phyloP scores from a whole-genome alignment of 1,140 invertebrate genomes.

The Batillaria attramentaria region DNA sequence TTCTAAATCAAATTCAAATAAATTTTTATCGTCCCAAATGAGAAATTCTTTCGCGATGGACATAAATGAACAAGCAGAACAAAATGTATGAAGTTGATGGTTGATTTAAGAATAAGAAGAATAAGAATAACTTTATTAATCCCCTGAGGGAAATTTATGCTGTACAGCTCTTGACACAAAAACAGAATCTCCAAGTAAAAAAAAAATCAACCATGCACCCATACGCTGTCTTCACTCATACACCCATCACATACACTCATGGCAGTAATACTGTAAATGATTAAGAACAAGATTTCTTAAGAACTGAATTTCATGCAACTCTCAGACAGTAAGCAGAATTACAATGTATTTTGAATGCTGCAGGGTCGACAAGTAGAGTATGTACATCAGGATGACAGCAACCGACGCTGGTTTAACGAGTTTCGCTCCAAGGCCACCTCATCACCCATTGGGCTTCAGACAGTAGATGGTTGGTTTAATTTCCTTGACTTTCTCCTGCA shows the following conservation, averaged over 20 bases:
- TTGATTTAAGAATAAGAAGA: not conserved
- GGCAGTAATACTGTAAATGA: not conserved
- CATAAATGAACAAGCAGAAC: too few relatives aligned
- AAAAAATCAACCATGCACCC: not conserved
- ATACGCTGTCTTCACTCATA: not conserved
- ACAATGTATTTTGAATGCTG: not conserved
- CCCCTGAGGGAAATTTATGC: not conserved
- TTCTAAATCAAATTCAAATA: too few relatives aligned
- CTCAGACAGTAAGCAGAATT: not conserved
- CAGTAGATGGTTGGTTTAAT: constrained; percentile 67
- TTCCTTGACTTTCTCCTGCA: too few relatives aligned
- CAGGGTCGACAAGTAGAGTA: constrained; percentile 70
- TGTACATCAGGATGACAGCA: constrained; percentile 70
- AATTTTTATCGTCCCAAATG: too few relatives aligned
- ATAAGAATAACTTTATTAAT: too few relatives aligned
- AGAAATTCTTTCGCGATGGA: too few relatives aligned
- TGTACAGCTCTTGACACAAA: not conserved
- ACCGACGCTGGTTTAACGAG: constrained; percentile 71
- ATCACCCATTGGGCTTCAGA: constrained; percentile 67
- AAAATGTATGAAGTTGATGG: too few relatives aligned
- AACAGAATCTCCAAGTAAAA: not conserved
- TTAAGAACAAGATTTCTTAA: not conserved
- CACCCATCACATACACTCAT: not conserved
- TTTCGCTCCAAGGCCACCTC: constrained; percentile 69
- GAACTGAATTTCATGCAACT: not conserved